Evolutionary conservation across 2,113 vertebrate species (phyloP), one percentile per base, ranked within the genome.

Genomic region (Trematocara zebra): DNA sequence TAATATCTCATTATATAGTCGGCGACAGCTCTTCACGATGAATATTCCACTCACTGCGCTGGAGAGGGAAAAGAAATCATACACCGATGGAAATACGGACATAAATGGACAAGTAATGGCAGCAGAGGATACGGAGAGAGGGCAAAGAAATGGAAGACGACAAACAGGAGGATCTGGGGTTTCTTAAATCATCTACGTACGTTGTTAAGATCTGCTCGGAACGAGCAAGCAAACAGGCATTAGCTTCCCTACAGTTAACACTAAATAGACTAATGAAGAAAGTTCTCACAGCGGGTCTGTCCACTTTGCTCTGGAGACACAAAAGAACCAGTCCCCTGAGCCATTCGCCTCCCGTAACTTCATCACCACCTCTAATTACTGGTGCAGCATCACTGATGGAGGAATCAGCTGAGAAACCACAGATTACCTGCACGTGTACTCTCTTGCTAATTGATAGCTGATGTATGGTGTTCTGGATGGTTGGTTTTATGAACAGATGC

Each of bases 1-100:
- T 90, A 93, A 93, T 93, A 91, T 93, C 87, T 93, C 88, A 94
- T 95, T 93, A 91, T 76, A 87, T 78, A 90, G 91, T 88, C 86
- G 80, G 81, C 4, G 53, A 74, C 88, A 85, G 87, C 82, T 83
- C 83, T 89, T 88, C 87, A 74, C 17, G 1, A 83, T 87, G 79
- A 90, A 90, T 91, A 91, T 91, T 87, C 80, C 44, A 67, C 44
- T 78, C 49, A 18, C 33, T 51, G 7, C 1, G 14, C 80, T 5
- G 17, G 15, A 56, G 42, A 79, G 47, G 47, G 49, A 81, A 78
- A 83, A 78, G 53, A 72, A 82, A 76, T 14, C 2, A 7, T n/a
- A 54, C 12, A 61, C 23, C 80, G 26, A 82, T 79, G 78, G 40
- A 90, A 88, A 56, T 37, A 49, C 35, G 51, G 59, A 88, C 52